Conservation (phyloP, 2,888 invertebrate genomes). For the Erpobdella octoculata region DNA sequence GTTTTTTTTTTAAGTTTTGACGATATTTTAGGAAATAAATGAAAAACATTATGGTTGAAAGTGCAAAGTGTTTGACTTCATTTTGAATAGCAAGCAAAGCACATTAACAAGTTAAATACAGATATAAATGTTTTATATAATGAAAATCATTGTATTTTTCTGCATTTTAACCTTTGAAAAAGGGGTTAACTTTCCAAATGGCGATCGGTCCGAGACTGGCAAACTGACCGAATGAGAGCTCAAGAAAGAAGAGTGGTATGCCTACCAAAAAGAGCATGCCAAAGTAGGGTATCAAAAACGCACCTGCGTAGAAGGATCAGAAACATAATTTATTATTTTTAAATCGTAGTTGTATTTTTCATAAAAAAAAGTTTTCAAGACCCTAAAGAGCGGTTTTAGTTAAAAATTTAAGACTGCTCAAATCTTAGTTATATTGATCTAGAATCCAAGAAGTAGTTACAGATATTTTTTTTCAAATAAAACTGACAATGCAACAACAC, state of each 20-base stretch:
- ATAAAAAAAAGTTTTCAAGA: too few relatives aligned
- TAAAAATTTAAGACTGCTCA: background rate
- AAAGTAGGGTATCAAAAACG: slow-evolving; percentile 34
- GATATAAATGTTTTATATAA: too few relatives aligned
- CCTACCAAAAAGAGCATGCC: slow-evolving; percentile 31
- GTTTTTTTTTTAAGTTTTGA: background rate
- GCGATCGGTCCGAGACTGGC: slow-evolving; percentile 35
- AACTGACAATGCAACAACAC: too few relatives aligned
- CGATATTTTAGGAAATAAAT: background rate
- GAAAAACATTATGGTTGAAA: background rate
- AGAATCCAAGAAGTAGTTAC: too few relatives aligned
- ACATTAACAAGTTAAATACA: background rate
- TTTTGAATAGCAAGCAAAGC: background rate
- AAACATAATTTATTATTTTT: background rate
- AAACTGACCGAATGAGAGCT: slow-evolving; percentile 34
- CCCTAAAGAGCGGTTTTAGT: too few relatives aligned
- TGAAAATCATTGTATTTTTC: too few relatives aligned
- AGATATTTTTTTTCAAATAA: too few relatives aligned
- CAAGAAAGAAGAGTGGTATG: slow-evolving; percentile 33
- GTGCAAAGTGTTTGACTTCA: background rate
- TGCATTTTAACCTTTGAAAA: slow-evolving; percentile 33
- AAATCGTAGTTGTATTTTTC: too few relatives aligned
- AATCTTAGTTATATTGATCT: background rate
- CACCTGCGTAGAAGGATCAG: slow-evolving; percentile 31
- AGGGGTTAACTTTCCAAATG: slow-evolving; percentile 32